Conservation (phyloP, 2,113 vertebrate species). For the Peromyscus maniculatus region DNA sequence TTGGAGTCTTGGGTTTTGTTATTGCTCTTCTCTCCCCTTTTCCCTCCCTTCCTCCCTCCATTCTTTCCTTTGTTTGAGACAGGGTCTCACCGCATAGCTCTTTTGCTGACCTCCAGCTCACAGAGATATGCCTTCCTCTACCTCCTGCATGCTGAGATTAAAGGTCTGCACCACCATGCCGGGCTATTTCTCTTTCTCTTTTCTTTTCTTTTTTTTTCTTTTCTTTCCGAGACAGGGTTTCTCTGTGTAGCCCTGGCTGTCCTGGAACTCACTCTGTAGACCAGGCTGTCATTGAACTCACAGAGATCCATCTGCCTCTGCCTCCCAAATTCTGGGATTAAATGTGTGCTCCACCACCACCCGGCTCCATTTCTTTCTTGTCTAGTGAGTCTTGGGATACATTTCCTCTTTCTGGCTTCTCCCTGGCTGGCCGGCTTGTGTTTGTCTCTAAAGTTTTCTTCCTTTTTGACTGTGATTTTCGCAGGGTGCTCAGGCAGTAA, state of each 20-base stretch:
- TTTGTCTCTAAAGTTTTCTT: constrained; percentile 47
- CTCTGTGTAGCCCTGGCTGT: no score
- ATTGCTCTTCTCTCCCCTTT: not conserved
- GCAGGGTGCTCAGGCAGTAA: constrained; percentile 38
- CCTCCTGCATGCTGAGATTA: not conserved
- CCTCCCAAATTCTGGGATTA: no score
- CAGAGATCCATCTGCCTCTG: no score
- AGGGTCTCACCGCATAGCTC: not conserved
- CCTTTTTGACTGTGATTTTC: constrained; percentile 62
- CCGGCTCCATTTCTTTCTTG: not conserved
- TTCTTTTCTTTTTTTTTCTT: no score
- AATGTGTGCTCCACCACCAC: no score
- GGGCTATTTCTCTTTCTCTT: not conserved
- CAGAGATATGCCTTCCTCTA: not conserved
- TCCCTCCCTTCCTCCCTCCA: not conserved
- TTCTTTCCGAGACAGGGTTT: no score
- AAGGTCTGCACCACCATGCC: not conserved
- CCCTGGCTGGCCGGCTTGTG: not conserved
- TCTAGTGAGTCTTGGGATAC: not conserved
- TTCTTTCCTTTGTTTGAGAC: not conserved
- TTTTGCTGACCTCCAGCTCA: not conserved
- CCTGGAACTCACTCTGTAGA: no score
- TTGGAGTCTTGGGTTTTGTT: not conserved
- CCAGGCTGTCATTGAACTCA: no score
- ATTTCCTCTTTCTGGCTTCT: constrained; percentile 49